Percentiles rank a stretch among this genome's conserved stretches.
Conservation (phyloP, 64 coral and sea anemone species). For the Acropora tenuis region DNA sequence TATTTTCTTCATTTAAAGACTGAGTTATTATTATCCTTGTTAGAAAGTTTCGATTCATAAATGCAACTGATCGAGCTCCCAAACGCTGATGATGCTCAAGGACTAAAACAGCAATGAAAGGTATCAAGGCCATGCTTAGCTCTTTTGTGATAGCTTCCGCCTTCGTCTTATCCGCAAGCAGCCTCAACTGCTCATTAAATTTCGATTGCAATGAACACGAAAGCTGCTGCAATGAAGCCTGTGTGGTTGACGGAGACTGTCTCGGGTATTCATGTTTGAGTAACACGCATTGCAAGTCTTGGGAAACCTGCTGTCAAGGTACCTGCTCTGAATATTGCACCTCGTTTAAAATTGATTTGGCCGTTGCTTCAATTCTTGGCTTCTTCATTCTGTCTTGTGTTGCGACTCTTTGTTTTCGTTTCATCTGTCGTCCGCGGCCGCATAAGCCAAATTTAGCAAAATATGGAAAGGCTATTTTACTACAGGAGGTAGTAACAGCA, state of each 20-base stretch:
- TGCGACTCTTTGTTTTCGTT: not conserved
- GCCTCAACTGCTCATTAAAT: not conserved
- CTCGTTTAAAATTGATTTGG: not conserved
- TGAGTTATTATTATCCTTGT: not conserved
- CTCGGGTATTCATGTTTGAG: not conserved
- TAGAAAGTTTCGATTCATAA: not conserved
- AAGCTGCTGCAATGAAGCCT: slow-evolving; percentile 12
- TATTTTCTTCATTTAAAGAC: not conserved
- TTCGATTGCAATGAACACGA: not conserved
- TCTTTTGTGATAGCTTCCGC: not conserved
- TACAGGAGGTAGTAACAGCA: not conserved
- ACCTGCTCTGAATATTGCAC: not conserved
- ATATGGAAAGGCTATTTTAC: not conserved
- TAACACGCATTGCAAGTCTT: not conserved
- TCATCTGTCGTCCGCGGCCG: not conserved
- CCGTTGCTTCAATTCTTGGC: not conserved
- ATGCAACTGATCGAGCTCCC: not conserved
- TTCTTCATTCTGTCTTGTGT: not conserved
- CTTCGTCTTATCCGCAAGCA: not conserved
- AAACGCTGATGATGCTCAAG: not conserved
- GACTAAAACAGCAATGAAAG: not conserved
- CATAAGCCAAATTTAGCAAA: not conserved
- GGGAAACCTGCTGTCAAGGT: not conserved
- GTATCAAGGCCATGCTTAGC: not conserved
- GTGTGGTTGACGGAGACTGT: not conserved